Evolutionary conservation across 2,888 invertebrate species (phyloP).

Genomic region (Andrena camellia): DNA sequence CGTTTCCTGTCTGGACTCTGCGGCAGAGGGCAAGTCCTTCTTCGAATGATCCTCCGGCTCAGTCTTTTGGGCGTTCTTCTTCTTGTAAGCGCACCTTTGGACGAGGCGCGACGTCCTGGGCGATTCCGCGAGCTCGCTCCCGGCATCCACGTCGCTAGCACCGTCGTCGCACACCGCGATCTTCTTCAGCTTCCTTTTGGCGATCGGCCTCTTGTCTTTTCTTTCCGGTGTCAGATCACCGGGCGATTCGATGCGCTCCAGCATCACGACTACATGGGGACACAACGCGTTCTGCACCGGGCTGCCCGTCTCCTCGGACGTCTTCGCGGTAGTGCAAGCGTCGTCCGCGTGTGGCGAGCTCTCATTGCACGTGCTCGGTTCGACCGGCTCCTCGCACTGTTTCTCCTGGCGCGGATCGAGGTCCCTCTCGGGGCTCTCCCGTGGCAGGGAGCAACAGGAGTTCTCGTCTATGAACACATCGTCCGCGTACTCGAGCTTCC

Average conservation of each 20-base stretch:
- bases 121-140: neutral
- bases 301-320: neutral
- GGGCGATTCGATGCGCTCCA: constrained; percentile 74
- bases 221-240: neutral
- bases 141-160: neutral
- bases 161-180: neutral
- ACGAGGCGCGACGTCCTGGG: neutral
- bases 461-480: constrained; percentile 28
- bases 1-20: neutral
- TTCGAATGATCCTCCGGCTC: constrained; percentile 2
- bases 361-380: constrained; percentile 2
- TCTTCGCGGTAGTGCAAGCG: neutral
- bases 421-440: constrained; percentile 35
- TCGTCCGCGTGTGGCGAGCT: neutral
- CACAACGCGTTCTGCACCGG: neutral
- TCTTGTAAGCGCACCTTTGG: constrained; percentile 8
- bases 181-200: constrained; percentile 6
- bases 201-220: neutral
- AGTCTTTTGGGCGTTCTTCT: neutral
- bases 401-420: constrained; percentile 35
- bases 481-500: constrained; percentile 22
- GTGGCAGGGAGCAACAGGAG: constrained; percentile 46
- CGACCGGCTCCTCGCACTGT: constrained; percentile 47
- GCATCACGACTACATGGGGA: constrained; percentile 67
- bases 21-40: neutral